Evolutionary conservation across 2,888 invertebrate genomes (phyloP).

Genomic region (Leptothorax acervorum): DNA sequence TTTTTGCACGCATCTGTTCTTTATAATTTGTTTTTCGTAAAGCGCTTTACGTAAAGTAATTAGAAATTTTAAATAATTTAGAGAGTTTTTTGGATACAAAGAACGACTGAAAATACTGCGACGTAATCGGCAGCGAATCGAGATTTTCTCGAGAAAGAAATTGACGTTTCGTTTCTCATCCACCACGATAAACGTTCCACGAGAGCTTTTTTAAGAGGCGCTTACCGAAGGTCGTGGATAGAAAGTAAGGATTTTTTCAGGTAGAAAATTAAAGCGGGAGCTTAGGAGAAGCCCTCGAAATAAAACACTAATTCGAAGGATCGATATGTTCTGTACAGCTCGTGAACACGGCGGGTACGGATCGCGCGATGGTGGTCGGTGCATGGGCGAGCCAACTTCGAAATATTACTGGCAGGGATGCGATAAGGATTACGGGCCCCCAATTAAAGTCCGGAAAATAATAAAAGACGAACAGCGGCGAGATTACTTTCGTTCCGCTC

Average conservation of each 20-base stretch:
- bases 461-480: conserved; percentile 61
- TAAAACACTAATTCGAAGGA: conserved; percentile 80
- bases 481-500: conserved; percentile 57
- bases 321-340: conserved; percentile 77
- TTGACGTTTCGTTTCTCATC: conserved; percentile 5
- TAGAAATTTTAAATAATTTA: conserved; percentile 5
- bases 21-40: neutral
- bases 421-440: conserved; percentile 71
- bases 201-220: conserved; percentile 47
- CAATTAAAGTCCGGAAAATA: conserved; percentile 72
- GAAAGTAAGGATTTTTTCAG: conserved; percentile 78
- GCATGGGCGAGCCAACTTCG: conserved; percentile 61
- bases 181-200: conserved; percentile 30
- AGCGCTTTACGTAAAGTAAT: neutral
- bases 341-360: conserved; percentile 62
- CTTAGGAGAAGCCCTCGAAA: conserved; percentile 77
- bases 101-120: neutral
- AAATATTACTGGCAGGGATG: conserved; percentile 73
- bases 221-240: conserved; percentile 55
- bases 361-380: conserved; percentile 50
- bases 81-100: neutral
- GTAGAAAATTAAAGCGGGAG: conserved; percentile 82
- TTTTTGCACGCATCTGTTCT: neutral
- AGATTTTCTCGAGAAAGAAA: conserved; percentile 4
- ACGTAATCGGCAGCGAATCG: neutral